Conservation (phyloP, 2,113 vertebrate species). For the Calypte anna region DNA sequence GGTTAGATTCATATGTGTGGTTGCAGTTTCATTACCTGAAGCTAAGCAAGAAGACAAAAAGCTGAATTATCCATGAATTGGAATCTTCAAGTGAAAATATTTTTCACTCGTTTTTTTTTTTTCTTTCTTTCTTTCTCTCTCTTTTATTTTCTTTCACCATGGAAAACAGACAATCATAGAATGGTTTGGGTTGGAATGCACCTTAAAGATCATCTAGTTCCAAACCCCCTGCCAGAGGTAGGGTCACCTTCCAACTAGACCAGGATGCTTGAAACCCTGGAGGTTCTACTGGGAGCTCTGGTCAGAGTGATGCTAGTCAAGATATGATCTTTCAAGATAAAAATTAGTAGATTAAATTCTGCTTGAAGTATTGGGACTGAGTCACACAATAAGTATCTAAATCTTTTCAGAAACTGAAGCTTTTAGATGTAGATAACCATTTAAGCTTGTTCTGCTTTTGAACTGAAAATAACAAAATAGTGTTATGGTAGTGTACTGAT, state of each 20-base stretch:
- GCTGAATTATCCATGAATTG: accelerated
- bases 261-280: too few species aligned
- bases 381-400: background rate
- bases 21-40: background rate
- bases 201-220: too few species aligned
- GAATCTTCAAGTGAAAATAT: background rate
- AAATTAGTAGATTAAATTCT: background rate
- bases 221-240: too few species aligned
- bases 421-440: background rate
- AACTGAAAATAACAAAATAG: background rate
- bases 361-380: background rate
- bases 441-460: background rate
- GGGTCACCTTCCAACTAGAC: too few species aligned
- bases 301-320: background rate
- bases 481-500: background rate
- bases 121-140: background rate
- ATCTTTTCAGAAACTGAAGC: background rate
- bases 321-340: background rate
- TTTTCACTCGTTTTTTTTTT: too few species aligned
- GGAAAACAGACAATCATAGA: background rate
- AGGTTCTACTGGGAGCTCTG: background rate
- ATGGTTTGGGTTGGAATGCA: too few species aligned
- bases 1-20: accelerated
- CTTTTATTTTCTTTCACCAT: background rate
- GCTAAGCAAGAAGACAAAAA: background rate